Evolutionary conservation across 2,113 vertebrate genomes (phyloP).

Genomic region (Saccopteryx leptura): DNA sequence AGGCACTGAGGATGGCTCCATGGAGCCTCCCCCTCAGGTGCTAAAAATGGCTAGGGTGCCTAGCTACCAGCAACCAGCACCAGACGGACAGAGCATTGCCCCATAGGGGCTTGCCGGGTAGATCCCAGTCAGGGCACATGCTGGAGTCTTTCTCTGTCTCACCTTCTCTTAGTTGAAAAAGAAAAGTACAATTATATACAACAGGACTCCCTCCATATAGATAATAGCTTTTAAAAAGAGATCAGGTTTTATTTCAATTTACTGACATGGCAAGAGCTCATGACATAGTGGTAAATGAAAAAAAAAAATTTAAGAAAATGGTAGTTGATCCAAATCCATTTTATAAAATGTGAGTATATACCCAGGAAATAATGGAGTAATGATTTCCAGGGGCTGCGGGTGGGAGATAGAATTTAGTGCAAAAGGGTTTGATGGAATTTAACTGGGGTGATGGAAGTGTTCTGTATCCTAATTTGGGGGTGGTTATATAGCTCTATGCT

Average conservation of each 20-base stretch:
- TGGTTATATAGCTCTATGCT: not conserved
- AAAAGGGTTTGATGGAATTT: not conserved
- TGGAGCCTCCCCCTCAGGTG: too few relatives aligned
- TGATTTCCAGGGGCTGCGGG: not conserved
- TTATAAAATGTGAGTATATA: not conserved
- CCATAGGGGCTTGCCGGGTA: too few relatives aligned
- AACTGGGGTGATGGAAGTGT: not conserved
- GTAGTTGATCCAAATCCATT: not conserved
- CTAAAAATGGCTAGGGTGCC: too few relatives aligned
- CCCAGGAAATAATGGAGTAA: not conserved
- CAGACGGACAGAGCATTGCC: too few relatives aligned
- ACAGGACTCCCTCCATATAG: not conserved
- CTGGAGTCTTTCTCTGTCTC: too few relatives aligned
- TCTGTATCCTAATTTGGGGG: not conserved
- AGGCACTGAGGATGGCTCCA: too few relatives aligned
- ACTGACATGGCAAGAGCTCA: constrained; percentile 5
- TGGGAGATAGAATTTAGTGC: not conserved
- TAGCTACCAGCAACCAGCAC: too few relatives aligned
- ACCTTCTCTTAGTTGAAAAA: too few relatives aligned
- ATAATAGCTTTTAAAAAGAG: not conserved
- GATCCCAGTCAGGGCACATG: too few relatives aligned
- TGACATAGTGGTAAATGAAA: not conserved
- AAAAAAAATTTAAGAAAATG: constrained; percentile 34
- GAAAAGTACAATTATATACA: not conserved
- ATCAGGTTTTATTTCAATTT: constrained; percentile 26